These are phyloP conservation scores for Physella acuta DNA, from an alignment of 1,140 invertebrate species.

Conservation along the genomic window DNA sequence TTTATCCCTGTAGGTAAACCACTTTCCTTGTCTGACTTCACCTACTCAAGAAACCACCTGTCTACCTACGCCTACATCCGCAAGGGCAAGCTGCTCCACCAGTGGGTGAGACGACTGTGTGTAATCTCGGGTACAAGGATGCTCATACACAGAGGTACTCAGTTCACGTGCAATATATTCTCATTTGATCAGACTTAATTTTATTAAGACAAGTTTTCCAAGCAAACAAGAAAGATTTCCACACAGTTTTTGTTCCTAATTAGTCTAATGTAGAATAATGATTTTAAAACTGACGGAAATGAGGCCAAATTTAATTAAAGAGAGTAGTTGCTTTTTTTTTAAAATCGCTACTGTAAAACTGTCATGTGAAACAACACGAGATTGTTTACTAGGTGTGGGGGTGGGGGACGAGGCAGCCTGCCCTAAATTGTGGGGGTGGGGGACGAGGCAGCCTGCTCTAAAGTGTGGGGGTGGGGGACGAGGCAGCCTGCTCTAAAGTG, in stretches of 20 bases:
- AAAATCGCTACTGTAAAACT: no score
- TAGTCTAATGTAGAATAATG: neutral
- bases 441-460: no score
- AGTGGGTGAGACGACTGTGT: conserved; percentile 55
- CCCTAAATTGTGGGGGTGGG: no score
- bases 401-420: no score
- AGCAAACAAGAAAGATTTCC: neutral
- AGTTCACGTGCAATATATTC: neutral
- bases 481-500: no score
- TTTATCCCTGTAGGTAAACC: conserved; percentile 58
- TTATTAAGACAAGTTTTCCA: no score
- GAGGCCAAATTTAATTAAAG: neutral
- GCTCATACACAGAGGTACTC: conserved; percentile 56
- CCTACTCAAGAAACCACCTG: conserved; percentile 55
- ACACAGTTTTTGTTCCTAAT: no score
- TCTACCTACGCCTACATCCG: conserved; percentile 46
- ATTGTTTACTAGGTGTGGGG: no score
- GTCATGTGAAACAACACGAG: no score
- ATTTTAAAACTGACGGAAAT: neutral
- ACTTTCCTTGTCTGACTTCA: conserved; percentile 45
- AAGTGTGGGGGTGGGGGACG: no score
- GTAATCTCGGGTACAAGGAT: conserved; percentile 55
- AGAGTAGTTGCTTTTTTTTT: neutral
- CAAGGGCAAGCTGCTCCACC: conserved; percentile 55
- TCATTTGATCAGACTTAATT: neutral